Base-by-base conservation (phyloP, 2,113 vertebrate genomes). In the Brachirus orientalis region DNA sequence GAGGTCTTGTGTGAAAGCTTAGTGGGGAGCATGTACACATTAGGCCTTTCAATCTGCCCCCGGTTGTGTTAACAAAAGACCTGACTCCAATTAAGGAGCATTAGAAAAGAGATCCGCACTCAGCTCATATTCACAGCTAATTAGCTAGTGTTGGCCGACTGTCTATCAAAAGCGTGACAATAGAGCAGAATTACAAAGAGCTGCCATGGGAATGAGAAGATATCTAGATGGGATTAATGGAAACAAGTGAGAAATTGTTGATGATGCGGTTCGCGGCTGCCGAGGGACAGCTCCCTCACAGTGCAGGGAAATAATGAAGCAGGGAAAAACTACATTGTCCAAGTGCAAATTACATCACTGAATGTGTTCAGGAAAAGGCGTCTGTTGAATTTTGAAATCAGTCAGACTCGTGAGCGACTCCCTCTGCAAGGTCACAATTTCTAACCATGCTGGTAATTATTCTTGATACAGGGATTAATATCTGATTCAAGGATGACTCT, bases 381-480 rank as follows among this genome's bases (percentile, higher is more conserved):
- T 63, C 80, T 68, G 73, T 64, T 82, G 77, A 78, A 80, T 57
- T 57, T 14, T 56, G 35, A 74, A 75, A 63, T 3, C 16, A 79
- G 61, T 60, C 55, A 45, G 14, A 62, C 10, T 53, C 20, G 22
- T 38, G 52, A 33, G 59, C 22, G 62, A 55, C 62, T 53, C 77
- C 35, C 57, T 75, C 57, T 59, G 86, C 87, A 83, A 85, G 86
- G 91, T 89, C 83, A 80, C 33, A 63, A 86, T 90, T 91, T 86
- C 92, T 83, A 70, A 86, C 85, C 87, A 69, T 85, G 70, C 77
- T 83, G 12, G 72, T 93, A 94, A 95, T 95, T 95, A 94, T 86
- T 89, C 92, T 95, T 94, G 91, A 93, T 95, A 94, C 91, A 93
- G 94, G 91, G 85, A 92, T 90, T 95, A 94, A 94, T 93, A 93